Conservation (phyloP, 2,797 vertebrate species). For the Sebastes paucispinis region DNA sequence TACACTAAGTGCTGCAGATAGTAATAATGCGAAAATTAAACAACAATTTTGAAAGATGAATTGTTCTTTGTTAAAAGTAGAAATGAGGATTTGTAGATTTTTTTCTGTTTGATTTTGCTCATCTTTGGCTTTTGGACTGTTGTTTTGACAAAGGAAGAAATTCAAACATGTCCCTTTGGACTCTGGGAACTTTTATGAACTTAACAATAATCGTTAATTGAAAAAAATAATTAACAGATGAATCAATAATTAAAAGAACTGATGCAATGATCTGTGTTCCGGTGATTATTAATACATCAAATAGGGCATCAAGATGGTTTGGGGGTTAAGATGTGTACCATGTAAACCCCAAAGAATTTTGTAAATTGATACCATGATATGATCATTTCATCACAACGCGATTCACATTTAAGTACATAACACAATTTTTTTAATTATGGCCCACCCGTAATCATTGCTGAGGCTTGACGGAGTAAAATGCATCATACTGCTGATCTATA, state of each 20-base stretch:
- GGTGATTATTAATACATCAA: neutral
- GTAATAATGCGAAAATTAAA: neutral
- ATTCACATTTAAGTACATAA: neutral
- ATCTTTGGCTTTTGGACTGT: neutral
- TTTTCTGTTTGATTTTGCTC: neutral
- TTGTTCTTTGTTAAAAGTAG: too few relatives aligned
- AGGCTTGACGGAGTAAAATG: neutral
- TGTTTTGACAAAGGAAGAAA: neutral
- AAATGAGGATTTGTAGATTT: neutral
- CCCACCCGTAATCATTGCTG: neutral
- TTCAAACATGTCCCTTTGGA: too few relatives aligned
- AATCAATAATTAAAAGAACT: neutral
- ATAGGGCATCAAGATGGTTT: neutral
- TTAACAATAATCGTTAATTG: too few relatives aligned
- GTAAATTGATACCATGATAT: neutral
- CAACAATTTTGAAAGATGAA: neutral
- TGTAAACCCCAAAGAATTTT: neutral
- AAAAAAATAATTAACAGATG: neutral
- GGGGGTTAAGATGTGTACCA: neutral
- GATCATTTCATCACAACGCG: neutral
- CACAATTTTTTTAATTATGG: neutral
- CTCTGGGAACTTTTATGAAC: too few relatives aligned
- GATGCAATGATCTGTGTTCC: neutral
- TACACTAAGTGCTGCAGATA: neutral
- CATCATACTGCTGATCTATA: neutral